Base-by-base conservation (phyloP, 2,797 vertebrate genomes). In the Streptopelia turtur region DNA sequence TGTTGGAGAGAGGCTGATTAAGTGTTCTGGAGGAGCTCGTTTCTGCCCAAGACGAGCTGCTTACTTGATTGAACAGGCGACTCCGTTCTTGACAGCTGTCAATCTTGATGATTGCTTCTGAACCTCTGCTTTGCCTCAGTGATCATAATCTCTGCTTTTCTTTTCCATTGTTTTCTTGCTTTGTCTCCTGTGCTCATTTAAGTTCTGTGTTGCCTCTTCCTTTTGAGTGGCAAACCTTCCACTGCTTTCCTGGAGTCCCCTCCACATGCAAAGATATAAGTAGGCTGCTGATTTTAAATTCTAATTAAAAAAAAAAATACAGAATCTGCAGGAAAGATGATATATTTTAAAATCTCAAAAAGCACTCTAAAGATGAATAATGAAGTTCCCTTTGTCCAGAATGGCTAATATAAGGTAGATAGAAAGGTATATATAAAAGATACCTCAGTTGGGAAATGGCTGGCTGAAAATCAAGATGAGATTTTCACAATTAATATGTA, bases 21-120 rank as follows among this genome's bases (percentile, higher is more conserved):
- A 91, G 39, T 64, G 39, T 79, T 90, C 64, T 74, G 89, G 56
- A 92, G 53, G 25, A 93, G 57, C 41, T 84, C 13, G 11, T 74
- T 95, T 76, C 78, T 94, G 53, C 71, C 64, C 11, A 1, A 57
- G 78, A 60, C 70, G 83, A 93, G 64, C 81, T 89, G 70, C 78
- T 93, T 39, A 16, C 39, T 17, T 87, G 86, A 64, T 56, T 74
- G 89, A 85, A 74, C 55, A 74, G 71, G 83, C 64, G 81, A 80
- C 47, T 93, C 50, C 9, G 13, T 80, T 80, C 78, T 87, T 87
- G 92, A 83, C 75, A 87, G 82, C 69, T 96, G 78, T 85, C 92
- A 83, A 0, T 96, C 89, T 57, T 43, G 7, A n/a, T 66, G 31
- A 59, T 84, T 90, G 27, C 77, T 87, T 84, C 43, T 56, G 27